These are phyloP conservation scores for Macroramphosus scolopax DNA, from an alignment of 2,797 vertebrate species.

Conservation along the genomic window DNA sequence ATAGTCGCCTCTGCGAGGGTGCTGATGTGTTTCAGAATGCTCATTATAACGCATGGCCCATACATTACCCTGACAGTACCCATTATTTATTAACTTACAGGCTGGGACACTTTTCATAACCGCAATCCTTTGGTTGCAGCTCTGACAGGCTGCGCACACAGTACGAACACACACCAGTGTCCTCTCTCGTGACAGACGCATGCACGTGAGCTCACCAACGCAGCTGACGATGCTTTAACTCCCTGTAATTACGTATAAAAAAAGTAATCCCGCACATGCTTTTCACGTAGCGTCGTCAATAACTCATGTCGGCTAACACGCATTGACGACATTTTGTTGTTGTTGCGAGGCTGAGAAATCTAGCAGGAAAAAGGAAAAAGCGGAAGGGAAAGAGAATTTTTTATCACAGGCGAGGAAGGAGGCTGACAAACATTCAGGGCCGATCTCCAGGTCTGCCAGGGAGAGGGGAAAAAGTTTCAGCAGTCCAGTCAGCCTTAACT, in stretches of 20 bases:
- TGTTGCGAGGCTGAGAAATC: too few species aligned
- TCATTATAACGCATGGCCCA: slow-evolving; percentile 72
- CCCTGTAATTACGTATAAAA: too few species aligned
- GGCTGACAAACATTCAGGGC: slow-evolving; percentile 50
- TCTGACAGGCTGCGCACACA: slow-evolving; percentile 68
- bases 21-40: slow-evolving; percentile 69
- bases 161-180: too few species aligned
- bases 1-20: slow-evolving; percentile 53
- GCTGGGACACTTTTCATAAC: slow-evolving; percentile 63
- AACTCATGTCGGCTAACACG: too few species aligned
- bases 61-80: slow-evolving; percentile 70
- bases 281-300: too few species aligned
- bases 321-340: too few species aligned
- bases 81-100: slow-evolving; percentile 77
- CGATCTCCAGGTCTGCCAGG: slow-evolving; percentile 47
- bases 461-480: slow-evolving; percentile 43
- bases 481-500: slow-evolving; percentile 75
- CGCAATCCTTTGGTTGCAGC: slow-evolving; percentile 53
- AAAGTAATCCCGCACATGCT: too few species aligned
- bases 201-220: too few species aligned
- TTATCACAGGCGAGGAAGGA: slow-evolving; percentile 27
- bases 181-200: too few species aligned
- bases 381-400: slow-evolving; percentile 13
- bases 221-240: too few species aligned
- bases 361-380: neutral